These are phyloP conservation scores for Tuberolachnus salignus DNA, from an alignment of 2,888 invertebrate genomes.

Conservation along the genomic window DNA sequence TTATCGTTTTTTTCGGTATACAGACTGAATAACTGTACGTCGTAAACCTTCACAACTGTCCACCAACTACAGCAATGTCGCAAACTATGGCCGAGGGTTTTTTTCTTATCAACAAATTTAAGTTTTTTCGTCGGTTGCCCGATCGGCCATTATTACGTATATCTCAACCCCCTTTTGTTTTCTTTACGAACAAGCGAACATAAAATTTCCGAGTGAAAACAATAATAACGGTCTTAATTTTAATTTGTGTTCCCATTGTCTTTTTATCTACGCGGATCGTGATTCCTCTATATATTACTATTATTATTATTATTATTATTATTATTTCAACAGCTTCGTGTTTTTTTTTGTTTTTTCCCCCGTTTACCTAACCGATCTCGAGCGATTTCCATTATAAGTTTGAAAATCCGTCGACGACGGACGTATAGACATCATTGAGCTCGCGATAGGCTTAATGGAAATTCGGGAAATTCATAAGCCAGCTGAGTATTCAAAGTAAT, in stretches of 20 bases:
- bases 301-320: too few relatives aligned
- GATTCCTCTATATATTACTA: too few relatives aligned
- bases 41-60: too few relatives aligned
- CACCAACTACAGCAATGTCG: too few relatives aligned
- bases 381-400: conserved; percentile 19
- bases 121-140: neutral
- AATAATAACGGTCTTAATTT: neutral
- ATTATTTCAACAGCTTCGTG: neutral
- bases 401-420: conserved; percentile 20
- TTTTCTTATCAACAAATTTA: too few relatives aligned
- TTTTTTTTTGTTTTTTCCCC: neutral
- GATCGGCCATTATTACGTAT: too few relatives aligned
- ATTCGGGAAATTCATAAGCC: neutral
- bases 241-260: neutral
- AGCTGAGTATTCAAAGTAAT: conserved; percentile 20
- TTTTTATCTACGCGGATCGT: too few relatives aligned
- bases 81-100: too few relatives aligned
- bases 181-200: neutral
- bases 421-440: neutral
- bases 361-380: neutral
- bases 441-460: conserved; percentile 30
- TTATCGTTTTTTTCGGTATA: too few relatives aligned
- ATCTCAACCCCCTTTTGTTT: too few relatives aligned
- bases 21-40: too few relatives aligned
- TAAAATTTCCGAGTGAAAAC: neutral